phyloP scores from a whole-genome alignment of 2,113 vertebrate genomes.

The Phrynosoma platyrhinos region DNA sequence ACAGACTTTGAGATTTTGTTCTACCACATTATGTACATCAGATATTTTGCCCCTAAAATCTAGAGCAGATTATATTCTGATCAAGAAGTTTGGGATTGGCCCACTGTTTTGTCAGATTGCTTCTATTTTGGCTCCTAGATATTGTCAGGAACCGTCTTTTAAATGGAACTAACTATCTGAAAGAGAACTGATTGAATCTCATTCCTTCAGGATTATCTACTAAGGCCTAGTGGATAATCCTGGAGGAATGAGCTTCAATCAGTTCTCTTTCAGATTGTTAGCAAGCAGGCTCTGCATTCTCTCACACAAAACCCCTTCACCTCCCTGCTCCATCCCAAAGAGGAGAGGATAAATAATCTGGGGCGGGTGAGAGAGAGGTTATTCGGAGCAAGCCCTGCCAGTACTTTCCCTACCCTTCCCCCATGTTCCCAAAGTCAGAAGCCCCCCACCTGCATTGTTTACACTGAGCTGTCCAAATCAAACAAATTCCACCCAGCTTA shows the following conservation, averaged over 20 bases:
- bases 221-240: constrained; percentile 5
- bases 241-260: constrained; percentile 3
- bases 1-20: background rate
- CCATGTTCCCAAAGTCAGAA: background rate
- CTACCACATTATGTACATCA: background rate
- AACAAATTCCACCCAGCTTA: constrained; percentile 40
- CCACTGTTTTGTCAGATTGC: background rate
- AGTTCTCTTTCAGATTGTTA: background rate
- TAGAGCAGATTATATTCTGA: background rate
- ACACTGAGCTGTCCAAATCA: constrained; percentile 36
- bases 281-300: constrained; percentile 7
- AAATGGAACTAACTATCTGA: background rate
- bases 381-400: background rate
- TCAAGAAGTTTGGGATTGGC: background rate
- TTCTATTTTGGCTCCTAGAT: background rate
- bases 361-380: background rate
- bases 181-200: background rate
- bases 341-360: background rate
- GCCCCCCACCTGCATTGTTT: constrained; percentile 14
- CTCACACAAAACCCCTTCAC: background rate
- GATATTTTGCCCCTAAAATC: background rate
- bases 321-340: constrained; percentile 15
- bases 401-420: background rate
- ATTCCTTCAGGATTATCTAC: constrained; percentile 20
- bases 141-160: background rate